Evolutionary conservation across 2,797 vertebrate genomes (phyloP), one percentile per base, ranked within the genome.

Genomic region (Capromys pilorides): DNA sequence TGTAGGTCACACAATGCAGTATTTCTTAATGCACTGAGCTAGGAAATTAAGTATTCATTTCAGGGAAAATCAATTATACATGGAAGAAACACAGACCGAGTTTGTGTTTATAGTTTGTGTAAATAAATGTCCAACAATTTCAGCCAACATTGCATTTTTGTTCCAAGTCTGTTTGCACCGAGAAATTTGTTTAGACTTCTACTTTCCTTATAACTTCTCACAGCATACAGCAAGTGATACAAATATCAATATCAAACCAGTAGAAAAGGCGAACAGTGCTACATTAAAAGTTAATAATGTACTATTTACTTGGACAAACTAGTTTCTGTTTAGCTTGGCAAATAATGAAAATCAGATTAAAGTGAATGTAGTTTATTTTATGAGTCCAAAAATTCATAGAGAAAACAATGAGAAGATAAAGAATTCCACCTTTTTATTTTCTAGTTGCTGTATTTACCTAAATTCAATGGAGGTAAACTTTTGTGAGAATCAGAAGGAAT

Each of bases 31-130:
- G 73, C 39, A 62, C 80, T 80, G 88, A 10, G 45, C 28, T n/a
- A 77, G 31, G n/a, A 93, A 91, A 83, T 59, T 79, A 86, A 90
- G 61, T 73, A 88, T 92, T 90, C 49, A 77, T 90, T 96, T 96
- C 82, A 80, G 7, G n/a, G 33, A 9, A 93, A 95, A 66, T 21
- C 41, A 94, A 41, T 92, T 41, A 49, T 49, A 33, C 71, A 10
- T 39, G 82, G 67, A 54, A 95, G 66, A 96, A 95, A 95, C 75
- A 59, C 62, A 94, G 49, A 61, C 22, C 88, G 78, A 78, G 24
- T 91, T 81, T 93, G 36, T 89, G 51, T 49, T 49, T 49, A 49
- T 54, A n/a, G n/a, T 1, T 88, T 54, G 24, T 75, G 14, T 88
- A 88, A 94, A 77, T 26, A 54, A 59, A 89, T 69, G 21, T 2